Evolutionary conservation across 2,113 vertebrate genomes (phyloP).

Genomic region (Rhipidura dahli): DNA sequence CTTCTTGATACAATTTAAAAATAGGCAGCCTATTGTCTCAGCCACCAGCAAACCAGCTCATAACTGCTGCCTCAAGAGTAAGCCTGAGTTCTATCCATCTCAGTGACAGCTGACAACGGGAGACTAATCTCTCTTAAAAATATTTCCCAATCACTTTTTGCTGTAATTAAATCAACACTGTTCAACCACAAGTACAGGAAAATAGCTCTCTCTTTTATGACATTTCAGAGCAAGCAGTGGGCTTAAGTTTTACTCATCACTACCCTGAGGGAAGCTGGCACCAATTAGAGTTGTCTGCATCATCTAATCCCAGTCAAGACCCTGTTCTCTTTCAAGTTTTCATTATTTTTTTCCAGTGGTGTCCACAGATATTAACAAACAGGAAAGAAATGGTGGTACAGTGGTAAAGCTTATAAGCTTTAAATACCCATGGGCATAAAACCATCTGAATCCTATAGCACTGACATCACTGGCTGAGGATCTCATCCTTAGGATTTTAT

Average conservation of each 20-base stretch:
- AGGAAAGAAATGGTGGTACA: neutral
- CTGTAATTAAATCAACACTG: conserved; percentile 46
- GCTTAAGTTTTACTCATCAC: neutral
- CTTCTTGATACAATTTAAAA: conserved; percentile 70
- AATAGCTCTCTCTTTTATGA: neutral
- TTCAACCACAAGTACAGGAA: neutral
- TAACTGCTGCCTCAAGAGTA: conserved; percentile 27
- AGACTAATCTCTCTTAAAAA: conserved; percentile 65
- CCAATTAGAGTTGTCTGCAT: neutral
- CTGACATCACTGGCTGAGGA: neutral
- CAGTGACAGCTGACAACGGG: conserved; percentile 59
- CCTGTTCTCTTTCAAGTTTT: neutral
- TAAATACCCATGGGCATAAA: neutral
- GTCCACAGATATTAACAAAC: neutral
- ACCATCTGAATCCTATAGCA: neutral
- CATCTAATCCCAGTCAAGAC: neutral
- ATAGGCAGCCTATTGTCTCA: conserved; percentile 64
- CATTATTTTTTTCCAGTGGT: neutral
- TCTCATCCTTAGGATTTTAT: neutral
- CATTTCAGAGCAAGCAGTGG: neutral
- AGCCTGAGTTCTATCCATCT: conserved; percentile 61
- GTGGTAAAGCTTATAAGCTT: neutral
- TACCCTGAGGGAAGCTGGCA: neutral
- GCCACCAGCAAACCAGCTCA: conserved; percentile 12
- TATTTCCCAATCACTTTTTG: conserved; percentile 43